Evolutionary conservation across 2,888 invertebrate species (phyloP), one percentile per base, ranked within the genome.

Genomic region (Agrochola lychnidis): DNA sequence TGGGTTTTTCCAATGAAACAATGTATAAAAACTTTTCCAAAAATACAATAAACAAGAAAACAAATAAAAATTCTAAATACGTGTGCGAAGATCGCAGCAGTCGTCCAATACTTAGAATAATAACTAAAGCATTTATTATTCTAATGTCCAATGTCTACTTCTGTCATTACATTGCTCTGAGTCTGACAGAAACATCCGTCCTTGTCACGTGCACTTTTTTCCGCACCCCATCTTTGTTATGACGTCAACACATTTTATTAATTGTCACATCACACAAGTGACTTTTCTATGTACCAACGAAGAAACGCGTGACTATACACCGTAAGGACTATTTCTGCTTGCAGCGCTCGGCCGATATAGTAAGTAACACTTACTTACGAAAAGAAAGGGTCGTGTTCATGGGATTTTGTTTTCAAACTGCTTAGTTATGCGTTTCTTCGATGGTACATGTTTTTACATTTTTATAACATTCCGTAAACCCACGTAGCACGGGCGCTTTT

Each of bases 141-240:
- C n/a, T n/a, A n/a, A n/a, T n/a, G n/a, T n/a, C n/a, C n/a, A n/a
- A 53, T 10, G 10, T 53, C 4, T 53, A 22, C 53, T 53, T 53
- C 53, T n/a, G n/a, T 9, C 19, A 22, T 4, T 10, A 53, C 53
- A 22, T 9, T 22, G 22, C 53, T 53, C n/a, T n/a, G n/a, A n/a
- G n/a, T n/a, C n/a, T n/a, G n/a, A 56, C 56, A 56, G 12, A 56
- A n/a, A 10, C n/a, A 56, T n/a, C n/a, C n/a, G 56, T 56, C 56
- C n/a, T n/a, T 56, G 56, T n/a, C n/a, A 0, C 56, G n/a, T 56
- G 56, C 10, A 53, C 9, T n/a, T 53, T 22, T 53, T n/a, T 53
- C 53, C 53, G 53, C n/a, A n/a, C 53, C n/a, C 53, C n/a, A 53
- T 56, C 53, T 56, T 56, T 56, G 56, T 56, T n/a, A n/a, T n/a